Evolutionary conservation across 1,140 invertebrate genomes (phyloP).

Genomic region (Halesus radiatus): DNA sequence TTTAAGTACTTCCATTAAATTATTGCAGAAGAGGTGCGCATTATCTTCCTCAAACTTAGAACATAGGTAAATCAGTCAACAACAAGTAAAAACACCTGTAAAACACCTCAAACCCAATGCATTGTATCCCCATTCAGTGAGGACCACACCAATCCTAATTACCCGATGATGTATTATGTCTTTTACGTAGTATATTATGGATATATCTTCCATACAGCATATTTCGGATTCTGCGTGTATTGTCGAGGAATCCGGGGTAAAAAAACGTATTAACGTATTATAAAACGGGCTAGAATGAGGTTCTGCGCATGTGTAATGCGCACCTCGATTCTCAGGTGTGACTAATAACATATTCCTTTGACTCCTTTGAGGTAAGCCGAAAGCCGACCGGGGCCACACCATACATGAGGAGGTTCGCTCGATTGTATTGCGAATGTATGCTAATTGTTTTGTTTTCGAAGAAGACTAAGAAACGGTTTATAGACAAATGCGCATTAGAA

Average conservation of each 20-base stretch:
- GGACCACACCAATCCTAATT: neutral
- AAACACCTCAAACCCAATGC: too few species aligned
- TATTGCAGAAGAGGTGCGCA: too few species aligned
- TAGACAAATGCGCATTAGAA: too few species aligned
- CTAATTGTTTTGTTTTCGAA: too few species aligned
- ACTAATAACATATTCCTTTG: constrained; percentile 56
- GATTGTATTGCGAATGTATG: constrained; percentile 11
- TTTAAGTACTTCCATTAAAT: too few species aligned
- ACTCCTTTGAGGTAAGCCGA: constrained; percentile 51
- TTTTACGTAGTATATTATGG: too few species aligned
- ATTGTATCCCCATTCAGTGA: too few species aligned
- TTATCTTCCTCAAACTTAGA: too few species aligned
- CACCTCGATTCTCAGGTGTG: constrained; percentile 52
- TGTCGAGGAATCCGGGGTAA: neutral
- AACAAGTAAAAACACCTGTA: too few species aligned
- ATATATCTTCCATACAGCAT: neutral
- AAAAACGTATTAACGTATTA: constrained; percentile 24
- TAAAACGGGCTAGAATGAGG: neutral
- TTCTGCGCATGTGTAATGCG: constrained; percentile 28
- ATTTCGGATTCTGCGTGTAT: constrained; percentile 36
- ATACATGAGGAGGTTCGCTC: constrained; percentile 24
- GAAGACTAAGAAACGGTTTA: neutral
- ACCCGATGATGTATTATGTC: neutral
- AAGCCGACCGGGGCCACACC: constrained; percentile 46
- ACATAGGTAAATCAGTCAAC: too few species aligned